Conservation (phyloP, 2,113 vertebrate genomes). For the Bos javanicus region DNA sequence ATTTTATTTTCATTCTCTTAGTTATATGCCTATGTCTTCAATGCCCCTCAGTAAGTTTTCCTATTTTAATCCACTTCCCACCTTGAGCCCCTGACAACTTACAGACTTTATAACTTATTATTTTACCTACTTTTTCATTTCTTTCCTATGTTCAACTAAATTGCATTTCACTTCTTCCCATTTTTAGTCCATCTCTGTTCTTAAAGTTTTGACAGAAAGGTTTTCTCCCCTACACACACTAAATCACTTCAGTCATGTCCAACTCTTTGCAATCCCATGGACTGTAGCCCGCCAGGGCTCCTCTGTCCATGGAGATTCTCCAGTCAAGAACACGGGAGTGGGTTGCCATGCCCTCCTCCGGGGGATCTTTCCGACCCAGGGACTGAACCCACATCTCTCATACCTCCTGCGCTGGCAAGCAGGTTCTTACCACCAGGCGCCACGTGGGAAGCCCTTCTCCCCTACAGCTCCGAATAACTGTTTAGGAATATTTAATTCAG, state of each 20-base stretch:
- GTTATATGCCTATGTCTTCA: neutral
- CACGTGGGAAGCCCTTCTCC: neutral
- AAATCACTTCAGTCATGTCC: neutral
- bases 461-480: neutral
- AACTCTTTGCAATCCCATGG: neutral
- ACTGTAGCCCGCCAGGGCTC: neutral
- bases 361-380: neutral
- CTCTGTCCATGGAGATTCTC: neutral
- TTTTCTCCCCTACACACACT: neutral
- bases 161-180: neutral
- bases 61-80: neutral
- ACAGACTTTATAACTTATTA: neutral
- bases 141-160: neutral
- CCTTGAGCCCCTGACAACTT: neutral
- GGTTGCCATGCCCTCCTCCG: accelerated
- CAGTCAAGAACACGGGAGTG: neutral
- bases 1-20: neutral
- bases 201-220: neutral
- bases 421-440: neutral
- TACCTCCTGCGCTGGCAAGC: neutral
- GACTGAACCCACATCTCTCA: neutral
- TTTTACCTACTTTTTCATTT: neutral
- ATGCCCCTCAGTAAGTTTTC: neutral
- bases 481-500: neutral
- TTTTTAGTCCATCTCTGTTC: neutral